Base-by-base conservation (phyloP, 2,888 invertebrate species). In the Coenonympha arcania region DNA sequence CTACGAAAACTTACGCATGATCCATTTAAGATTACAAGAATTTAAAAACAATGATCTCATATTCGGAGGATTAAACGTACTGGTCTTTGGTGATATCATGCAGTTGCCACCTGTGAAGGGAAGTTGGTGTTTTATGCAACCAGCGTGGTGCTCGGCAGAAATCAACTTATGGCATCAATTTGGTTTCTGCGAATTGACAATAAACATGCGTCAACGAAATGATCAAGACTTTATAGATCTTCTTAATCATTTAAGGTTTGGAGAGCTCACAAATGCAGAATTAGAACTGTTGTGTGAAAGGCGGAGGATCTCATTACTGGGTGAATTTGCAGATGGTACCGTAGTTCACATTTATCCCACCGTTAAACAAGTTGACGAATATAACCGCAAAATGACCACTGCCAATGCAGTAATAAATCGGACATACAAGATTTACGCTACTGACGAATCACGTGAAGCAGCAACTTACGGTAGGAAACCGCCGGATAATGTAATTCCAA, bases 181-280 rank as follows among this genome's bases (percentile, higher is more conserved):
- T 34, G 54, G 52, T 0, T 60, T 69, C 48, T 68, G 65, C 43
- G 67, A 68, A 59, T 44, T 68, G 0, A 63, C 60, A 0, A 58
- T 62, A 28, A 71, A 73, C 18, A 70, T 71, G 66, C 56, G 69
- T 3, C 72, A 69, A 24, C 50, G 52, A 26, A 55, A 61, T 48
- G 70, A 71, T 44, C 16, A 0, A 0, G 57, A 61, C 15, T 64
- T 67, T 24, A 54, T 66, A 0, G 60, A 65, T 44, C 33, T 68
- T 1, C 45, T 65, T 1, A 68, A 68, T 19, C 60, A 26, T 33
- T 58, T 68, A 20, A 54, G 62, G 9, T 52, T 65, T 2, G 64
- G 63, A 9, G 57, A 63, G 48, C 4, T 64, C 3, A 65, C 57
- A 1, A 62, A 51, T 11, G 11, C 19, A 6, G 20, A 37, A 6